Percentiles rank a stretch among this genome's conserved stretches.
These are phyloP conservation scores for Sinocyclocheilus anshuiensis DNA, from an alignment of 2,113 vertebrate species.

Conservation along the genomic window DNA sequence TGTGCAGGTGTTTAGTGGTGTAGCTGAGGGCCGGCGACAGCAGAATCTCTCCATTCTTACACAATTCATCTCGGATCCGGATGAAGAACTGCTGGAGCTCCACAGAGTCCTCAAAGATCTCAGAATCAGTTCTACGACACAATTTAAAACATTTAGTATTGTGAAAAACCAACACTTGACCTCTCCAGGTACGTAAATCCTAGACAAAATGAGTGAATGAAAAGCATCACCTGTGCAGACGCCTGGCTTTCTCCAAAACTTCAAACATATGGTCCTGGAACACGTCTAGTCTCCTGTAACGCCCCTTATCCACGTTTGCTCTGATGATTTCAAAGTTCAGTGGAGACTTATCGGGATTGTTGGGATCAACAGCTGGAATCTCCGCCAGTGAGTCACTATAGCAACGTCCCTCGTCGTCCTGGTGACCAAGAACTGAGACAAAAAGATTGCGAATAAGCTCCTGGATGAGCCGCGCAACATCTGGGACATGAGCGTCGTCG, in stretches of 20 bases:
- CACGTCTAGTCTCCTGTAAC: conserved; percentile 91
- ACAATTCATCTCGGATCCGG: conserved; percentile 95
- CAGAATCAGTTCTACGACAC: conserved; percentile 89
- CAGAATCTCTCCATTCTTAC: conserved; percentile 98
- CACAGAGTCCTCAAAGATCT: conserved; percentile 97
- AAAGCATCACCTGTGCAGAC: conserved; percentile 86
- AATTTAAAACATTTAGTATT: conserved; percentile 11
- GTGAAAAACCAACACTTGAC: background rate
- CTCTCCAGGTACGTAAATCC: background rate
- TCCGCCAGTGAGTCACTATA: conserved; percentile 98
- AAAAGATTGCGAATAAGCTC: conserved; percentile 98
- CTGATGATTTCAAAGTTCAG: conserved; percentile 96
- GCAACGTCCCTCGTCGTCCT: conserved; percentile 98
- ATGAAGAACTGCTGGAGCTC: conserved; percentile 99
- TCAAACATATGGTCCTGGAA: conserved; percentile 99
- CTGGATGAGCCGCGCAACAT: conserved; percentile 92
- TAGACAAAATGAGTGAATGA: background rate
- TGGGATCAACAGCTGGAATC: conserved; percentile 88
- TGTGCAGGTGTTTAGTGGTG: conserved; percentile 94
- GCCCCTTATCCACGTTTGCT: conserved; percentile 89
- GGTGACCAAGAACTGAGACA: conserved; percentile 95
- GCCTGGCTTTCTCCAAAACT: conserved; percentile 92
- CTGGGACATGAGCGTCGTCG: conserved; percentile 92
- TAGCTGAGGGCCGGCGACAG: conserved; percentile 96
- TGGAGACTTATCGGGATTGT: conserved; percentile 82